phyloP scores from a whole-genome alignment of 2,797 vertebrate species.

The Serranus cabrilla region DNA sequence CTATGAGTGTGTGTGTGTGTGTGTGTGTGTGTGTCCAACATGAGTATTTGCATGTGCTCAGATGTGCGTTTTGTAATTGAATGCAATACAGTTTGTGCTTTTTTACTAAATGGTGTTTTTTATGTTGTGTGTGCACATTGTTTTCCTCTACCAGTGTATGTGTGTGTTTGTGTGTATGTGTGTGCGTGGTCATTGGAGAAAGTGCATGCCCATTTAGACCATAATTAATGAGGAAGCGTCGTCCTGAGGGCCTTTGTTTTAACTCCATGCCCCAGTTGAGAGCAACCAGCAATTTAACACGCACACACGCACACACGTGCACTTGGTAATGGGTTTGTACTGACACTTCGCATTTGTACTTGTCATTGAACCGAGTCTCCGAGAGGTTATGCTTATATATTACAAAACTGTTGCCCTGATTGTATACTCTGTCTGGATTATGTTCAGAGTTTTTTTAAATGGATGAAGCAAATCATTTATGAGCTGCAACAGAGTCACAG shows the following conservation, averaged over 20 bases:
- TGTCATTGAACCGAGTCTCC: background rate
- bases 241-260: slow-evolving; percentile 32
- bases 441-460: background rate
- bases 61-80: background rate
- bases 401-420: background rate
- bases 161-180: background rate
- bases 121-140: background rate
- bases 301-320: background rate
- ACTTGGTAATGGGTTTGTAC: background rate
- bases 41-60: background rate
- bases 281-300: slow-evolving; percentile 24
- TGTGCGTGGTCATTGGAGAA: slow-evolving; percentile 8
- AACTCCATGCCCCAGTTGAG: slow-evolving; percentile 29
- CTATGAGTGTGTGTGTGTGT: slow-evolving; percentile 21
- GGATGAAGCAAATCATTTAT: background rate
- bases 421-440: background rate
- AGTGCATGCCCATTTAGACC: slow-evolving; percentile 31
- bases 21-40: slow-evolving; percentile 12
- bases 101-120: slow-evolving; percentile 8
- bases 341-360: background rate
- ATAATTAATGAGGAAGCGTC: slow-evolving; percentile 55
- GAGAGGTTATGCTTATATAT: background rate
- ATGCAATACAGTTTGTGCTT: background rate
- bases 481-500: background rate
- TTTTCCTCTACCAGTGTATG: background rate